Conservation (phyloP, 2,797 vertebrate species). For the Pseudomugil tenellus region DNA sequence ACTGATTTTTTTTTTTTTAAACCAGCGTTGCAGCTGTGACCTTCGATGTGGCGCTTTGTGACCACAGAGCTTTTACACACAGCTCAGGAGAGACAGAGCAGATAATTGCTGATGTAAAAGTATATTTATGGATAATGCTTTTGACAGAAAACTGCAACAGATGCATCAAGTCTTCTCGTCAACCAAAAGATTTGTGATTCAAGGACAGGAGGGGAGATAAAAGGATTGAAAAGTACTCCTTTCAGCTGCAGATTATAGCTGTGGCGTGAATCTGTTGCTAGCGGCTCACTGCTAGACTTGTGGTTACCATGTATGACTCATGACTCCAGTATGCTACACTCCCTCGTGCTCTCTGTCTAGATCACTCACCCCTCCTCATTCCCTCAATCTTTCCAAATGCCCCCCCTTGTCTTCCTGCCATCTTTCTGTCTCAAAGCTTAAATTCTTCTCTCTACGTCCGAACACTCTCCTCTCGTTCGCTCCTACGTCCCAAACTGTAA, state of each 20-base stretch:
- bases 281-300: conserved; percentile 36
- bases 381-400: conserved; percentile 36
- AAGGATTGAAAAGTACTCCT: conserved; percentile 3
- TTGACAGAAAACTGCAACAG: not conserved
- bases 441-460: not conserved
- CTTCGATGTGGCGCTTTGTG: conserved; percentile 24
- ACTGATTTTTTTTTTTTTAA: conserved; percentile 61
- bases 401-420: conserved; percentile 25
- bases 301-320: conserved; percentile 74
- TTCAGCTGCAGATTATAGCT: not conserved
- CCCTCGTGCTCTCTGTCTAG: conserved; percentile 47
- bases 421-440: conserved; percentile 10
- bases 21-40: conserved; percentile 33
- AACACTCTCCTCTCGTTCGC: not conserved
- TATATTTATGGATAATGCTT: not conserved
- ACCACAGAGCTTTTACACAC: conserved; percentile 3
- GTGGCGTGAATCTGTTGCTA: conserved; percentile 40
- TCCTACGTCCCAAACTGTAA: conserved; percentile 6
- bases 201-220: not conserved
- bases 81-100: conserved; percentile 2
- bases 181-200: not conserved
- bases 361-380: conserved; percentile 45
- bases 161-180: not conserved
- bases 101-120: not conserved
- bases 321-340: conserved; percentile 69